A percentile compares a stretch with the other conserved stretches of the same genome.
Conservation (phyloP, 2,113 vertebrate species). For the Plestiodon gilberti region DNA sequence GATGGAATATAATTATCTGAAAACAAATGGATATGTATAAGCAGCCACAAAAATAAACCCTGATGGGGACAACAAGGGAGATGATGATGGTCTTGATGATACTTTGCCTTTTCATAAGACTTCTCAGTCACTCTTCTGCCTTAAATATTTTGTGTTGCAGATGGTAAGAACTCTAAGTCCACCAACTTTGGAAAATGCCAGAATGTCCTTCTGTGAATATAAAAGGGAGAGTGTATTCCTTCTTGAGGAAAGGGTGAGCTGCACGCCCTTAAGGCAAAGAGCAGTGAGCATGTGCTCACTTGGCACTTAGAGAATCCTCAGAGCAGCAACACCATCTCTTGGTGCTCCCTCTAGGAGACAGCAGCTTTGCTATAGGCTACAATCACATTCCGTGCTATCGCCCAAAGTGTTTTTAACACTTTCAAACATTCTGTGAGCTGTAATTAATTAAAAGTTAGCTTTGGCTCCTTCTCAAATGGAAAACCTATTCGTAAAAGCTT, state of each 20-base stretch:
- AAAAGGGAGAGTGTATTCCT: too few relatives aligned
- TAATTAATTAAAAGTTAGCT: slow-evolving; percentile 6
- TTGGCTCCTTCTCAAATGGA: background rate
- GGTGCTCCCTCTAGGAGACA: background rate
- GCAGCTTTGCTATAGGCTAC: background rate
- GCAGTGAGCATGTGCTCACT: background rate
- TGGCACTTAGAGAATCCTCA: background rate
- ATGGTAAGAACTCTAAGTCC: background rate
- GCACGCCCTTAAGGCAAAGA: background rate
- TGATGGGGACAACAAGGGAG: background rate
- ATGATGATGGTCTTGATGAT: background rate
- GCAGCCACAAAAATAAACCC: background rate
- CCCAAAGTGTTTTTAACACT: slow-evolving; percentile 5
- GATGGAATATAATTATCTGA: too few relatives aligned
- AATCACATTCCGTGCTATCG: background rate
- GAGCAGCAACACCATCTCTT: background rate
- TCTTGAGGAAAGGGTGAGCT: background rate
- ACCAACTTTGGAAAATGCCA: background rate
- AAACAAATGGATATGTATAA: background rate
- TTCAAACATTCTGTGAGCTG: background rate
- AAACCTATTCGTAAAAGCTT: background rate
- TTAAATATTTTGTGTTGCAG: background rate
- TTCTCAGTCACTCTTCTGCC: background rate
- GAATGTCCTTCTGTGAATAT: background rate
- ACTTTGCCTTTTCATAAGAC: background rate